Base-by-base conservation (phyloP, 2,888 invertebrate genomes). In the Aleiodes leptofemur region DNA sequence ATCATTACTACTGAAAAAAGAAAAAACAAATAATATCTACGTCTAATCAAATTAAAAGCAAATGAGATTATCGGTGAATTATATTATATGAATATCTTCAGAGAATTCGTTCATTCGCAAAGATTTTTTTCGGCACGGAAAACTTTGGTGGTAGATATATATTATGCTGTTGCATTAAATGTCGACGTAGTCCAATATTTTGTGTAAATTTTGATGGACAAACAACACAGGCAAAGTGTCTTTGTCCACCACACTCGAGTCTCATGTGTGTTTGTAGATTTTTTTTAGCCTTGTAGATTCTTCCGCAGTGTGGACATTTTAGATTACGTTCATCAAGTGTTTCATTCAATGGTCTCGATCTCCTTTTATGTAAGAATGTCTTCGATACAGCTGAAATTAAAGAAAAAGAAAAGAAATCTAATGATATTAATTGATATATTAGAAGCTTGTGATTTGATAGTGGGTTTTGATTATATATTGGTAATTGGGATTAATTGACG, bases 211-310 rank as follows among this genome's bases (percentile, higher is more conserved):
- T 83, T 4, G 82, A 82, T 3, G 79, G 80, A 69, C 87, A 87
- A 6, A 86, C 71, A 64, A 81, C 78, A 71, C 88, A 88, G 4
- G 78, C 79, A 69, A 85, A 86, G 53, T 81, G 82, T n/a, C 82
- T 78, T 31, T 86, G 84, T 64, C 84, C 85, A 3, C 88, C 88
- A 82, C 91, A 91, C 77, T 91, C 90, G 77, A 88, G 90, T 76
- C 89, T 90, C 79, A 88, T 82, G 77, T 91, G 91, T 53, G 87
- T 86, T n/a, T 81, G 82, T 2, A 90, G 83, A 74, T 85, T 87
- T 51, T 86, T 83, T 76, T 87, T 88, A 78, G 86, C 82, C 55
- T 86, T 86, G 83, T 90, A 90, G n/a, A 78, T 78, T 79, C 86
- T 86, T 7, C 86, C 87, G 80, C 91, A 91, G 55, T 83, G 86